Percentiles rank a stretch among this genome's conserved stretches.
Conservation (phyloP, 2,797 vertebrate species). For the Notamacropus eugenii region DNA sequence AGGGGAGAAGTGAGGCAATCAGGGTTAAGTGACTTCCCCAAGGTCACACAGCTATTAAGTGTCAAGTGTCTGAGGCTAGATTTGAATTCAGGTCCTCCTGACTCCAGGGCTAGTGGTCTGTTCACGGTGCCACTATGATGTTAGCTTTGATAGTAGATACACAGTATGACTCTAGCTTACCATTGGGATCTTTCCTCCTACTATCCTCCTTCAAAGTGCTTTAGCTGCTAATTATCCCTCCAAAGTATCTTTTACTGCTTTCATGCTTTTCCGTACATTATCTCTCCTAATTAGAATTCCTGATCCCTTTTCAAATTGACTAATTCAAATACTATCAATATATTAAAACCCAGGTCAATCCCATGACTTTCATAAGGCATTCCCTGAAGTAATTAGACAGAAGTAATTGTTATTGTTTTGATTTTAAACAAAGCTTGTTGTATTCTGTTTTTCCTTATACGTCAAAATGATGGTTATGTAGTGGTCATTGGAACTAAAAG, state of each 20-base stretch:
- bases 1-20: too few species aligned
- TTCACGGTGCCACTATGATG: too few species aligned
- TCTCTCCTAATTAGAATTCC: not conserved
- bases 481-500: slow-evolving; percentile 23
- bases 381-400: not conserved
- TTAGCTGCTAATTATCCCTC: slow-evolving; percentile 7
- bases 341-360: not conserved
- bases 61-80: too few species aligned
- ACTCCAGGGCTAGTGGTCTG: too few species aligned
- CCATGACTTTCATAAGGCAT: not conserved
- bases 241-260: not conserved
- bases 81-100: too few species aligned
- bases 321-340: not conserved
- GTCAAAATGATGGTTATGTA: not conserved
- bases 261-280: slow-evolving; percentile 9
- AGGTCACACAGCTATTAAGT: too few species aligned
- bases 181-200: not conserved
- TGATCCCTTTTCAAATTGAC: not conserved
- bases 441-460: not conserved
- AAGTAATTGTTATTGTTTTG: not conserved
- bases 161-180: too few species aligned
- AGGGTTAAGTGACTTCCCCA: too few species aligned
- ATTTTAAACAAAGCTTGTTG: not conserved
- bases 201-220: not conserved
- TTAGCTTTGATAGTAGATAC: too few species aligned